These are phyloP conservation scores for Parus major DNA, from an alignment of 2,113 vertebrate genomes.

Conservation along the genomic window DNA sequence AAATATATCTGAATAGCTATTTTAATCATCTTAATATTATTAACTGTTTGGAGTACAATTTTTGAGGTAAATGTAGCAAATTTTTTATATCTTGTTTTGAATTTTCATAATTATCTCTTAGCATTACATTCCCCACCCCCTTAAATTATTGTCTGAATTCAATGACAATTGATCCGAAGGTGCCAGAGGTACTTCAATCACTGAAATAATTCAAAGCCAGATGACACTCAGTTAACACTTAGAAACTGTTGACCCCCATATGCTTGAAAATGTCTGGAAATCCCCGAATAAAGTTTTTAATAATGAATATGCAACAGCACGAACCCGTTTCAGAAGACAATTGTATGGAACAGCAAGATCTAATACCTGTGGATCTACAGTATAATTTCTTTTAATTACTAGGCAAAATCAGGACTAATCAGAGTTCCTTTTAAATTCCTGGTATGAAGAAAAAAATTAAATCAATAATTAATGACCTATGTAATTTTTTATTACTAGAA, in stretches of 20 bases:
- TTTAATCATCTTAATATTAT: not conserved
- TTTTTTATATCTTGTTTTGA: not conserved
- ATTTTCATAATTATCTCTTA: not conserved
- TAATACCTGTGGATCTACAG: not conserved
- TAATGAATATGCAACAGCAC: not conserved
- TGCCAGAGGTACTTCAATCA: not conserved
- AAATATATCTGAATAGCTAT: not conserved
- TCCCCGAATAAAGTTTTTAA: not conserved
- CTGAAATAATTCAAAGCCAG: not conserved
- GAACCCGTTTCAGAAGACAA: not conserved
- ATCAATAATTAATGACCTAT: not conserved
- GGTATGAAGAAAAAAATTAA: not conserved
- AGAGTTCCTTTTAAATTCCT: not conserved
- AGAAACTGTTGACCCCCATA: not conserved
- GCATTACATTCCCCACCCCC: not conserved
- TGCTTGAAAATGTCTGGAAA: not conserved
- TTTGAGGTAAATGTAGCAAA: not conserved
- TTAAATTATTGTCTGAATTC: not conserved
- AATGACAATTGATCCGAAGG: not conserved
- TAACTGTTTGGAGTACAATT: not conserved
- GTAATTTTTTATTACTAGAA: not conserved
- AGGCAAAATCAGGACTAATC: not conserved
- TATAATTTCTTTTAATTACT: not conserved
- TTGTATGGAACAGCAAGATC: not conserved
- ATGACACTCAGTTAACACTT: not conserved